Evolutionary conservation across 2,113 vertebrate genomes (phyloP).

Genomic region (Collichthys lucidus): DNA sequence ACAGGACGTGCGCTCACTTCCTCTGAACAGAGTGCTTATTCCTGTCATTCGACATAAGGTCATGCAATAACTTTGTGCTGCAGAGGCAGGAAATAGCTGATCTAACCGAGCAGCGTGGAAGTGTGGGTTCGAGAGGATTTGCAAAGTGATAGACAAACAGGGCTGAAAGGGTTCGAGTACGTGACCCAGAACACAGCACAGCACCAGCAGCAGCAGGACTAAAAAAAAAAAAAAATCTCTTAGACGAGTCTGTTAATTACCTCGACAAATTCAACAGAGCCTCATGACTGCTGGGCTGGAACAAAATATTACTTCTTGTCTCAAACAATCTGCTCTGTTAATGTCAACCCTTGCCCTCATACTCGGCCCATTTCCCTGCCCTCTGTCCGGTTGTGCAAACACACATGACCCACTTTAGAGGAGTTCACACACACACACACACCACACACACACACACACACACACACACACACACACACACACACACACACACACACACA

Average conservation of each 20-base stretch:
- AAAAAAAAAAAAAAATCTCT: constrained; percentile 25
- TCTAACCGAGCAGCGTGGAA: not conserved
- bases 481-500: too few species aligned
- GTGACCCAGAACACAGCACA: constrained; percentile 19
- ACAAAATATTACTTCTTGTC: constrained; percentile 55
- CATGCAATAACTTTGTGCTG: constrained; percentile 29
- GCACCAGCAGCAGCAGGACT: not conserved
- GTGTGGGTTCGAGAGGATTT: not conserved
- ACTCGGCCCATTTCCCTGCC: constrained; percentile 54
- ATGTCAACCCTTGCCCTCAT: constrained; percentile 45
- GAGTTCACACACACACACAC: constrained; percentile 18
- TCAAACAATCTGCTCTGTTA: constrained; percentile 59
- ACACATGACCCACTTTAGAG: constrained; percentile 72
- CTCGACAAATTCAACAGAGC: constrained; percentile 53
- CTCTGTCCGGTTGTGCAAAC: constrained; percentile 57
- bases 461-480: too few species aligned
- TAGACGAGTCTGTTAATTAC: constrained; percentile 44
- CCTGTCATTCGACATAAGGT: constrained; percentile 61
- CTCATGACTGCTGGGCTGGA: constrained; percentile 52
- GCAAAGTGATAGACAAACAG: constrained; percentile 10
- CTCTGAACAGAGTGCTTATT: constrained; percentile 50
- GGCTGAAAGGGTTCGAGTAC: constrained; percentile 9
- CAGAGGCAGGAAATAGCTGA: constrained; percentile 25
- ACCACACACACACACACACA: constrained; percentile 21
- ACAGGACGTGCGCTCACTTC: constrained; percentile 75